Evolutionary conservation across 2,888 invertebrate genomes (phyloP), one percentile per base, ranked within the genome.

Genomic region (Onthophagus sagittarius): DNA sequence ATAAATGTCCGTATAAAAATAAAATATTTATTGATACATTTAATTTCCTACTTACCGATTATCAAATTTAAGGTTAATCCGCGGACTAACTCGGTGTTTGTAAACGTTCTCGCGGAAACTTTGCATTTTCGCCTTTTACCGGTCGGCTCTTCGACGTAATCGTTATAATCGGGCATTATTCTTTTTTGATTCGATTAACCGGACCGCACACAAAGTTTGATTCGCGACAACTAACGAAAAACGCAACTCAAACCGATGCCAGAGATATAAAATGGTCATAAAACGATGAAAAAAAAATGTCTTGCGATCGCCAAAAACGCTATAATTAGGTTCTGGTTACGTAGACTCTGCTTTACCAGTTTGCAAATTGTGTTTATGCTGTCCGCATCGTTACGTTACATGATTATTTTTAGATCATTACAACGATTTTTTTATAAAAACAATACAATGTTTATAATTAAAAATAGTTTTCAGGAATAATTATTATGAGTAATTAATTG

Each of bases 101-200:
- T 72, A 15, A 67, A 33, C 15, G 31, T 76, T 32, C 71, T 71
- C n/a, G 73, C 70, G 71, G 78, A 75, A 4, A 83, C 74, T 69
- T 77, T 78, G 75, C 83, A 84, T 77, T 83, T 84, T 65, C 81
- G 78, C 72, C 78, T 80, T 39, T 80, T 77, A 9, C 78, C 76
- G 62, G 76, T 78, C 6, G 82, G 81, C 70, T 83, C 83, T 69
- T 74, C 77, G 64, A 82, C 76, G 65, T 78, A 78, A 70, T 81
- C 83, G 70, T 81, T 79, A 75, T 79, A 82, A 75, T 81, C 77
- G n/a, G 79, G 79, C 81, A 81, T 81, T 72, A n/a, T 23, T 23
- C 1, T 23, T 23, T 23, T 23, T 23, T 23, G 2, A 23, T 23
- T 23, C 23, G 3, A 23, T 23, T 23, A 53, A 53, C 7, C 11